Evolutionary conservation across 2,113 vertebrate genomes (phyloP).

Genomic region (human (Homo sapiens)): GRCh38 chr4:110687001-110687500

Average conservation of each 20-base stretch:
- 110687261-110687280: conserved; percentile 25
- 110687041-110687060: conserved; percentile 75
- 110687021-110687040: conserved; percentile 81
- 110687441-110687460: too few relatives aligned
- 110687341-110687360: neutral
- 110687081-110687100: conserved; percentile 77
- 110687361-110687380: too few relatives aligned
- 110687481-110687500: too few relatives aligned
- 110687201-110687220: neutral
- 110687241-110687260: conserved; percentile 11
- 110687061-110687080: conserved; percentile 64
- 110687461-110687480: too few relatives aligned
- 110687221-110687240: neutral
- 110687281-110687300: conserved; percentile 52
- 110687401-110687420: too few relatives aligned
- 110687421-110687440: too few relatives aligned
- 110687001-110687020: conserved; percentile 79
- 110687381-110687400: too few relatives aligned
- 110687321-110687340: neutral
- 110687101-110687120: conserved; percentile 76
- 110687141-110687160: neutral
- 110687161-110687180: conserved; percentile 60
- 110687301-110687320: neutral
- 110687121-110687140: conserved; percentile 62
- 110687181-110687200: conserved; percentile 49